Conservation (phyloP, 1,140 invertebrate genomes). For the Nylanderia fulva region DNA sequence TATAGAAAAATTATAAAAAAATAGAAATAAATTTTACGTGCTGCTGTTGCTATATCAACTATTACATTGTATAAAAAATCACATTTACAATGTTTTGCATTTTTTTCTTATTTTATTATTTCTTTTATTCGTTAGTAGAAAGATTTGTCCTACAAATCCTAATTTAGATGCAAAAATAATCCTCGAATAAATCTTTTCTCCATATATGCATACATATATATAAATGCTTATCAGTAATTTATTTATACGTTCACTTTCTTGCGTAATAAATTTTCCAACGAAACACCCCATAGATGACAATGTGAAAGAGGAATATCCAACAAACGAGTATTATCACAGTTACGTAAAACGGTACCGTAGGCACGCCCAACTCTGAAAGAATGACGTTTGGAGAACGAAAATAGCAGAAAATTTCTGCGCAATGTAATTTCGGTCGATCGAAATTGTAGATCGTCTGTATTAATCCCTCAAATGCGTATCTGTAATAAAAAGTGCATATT, state of each 20-base stretch:
- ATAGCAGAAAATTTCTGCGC: slow-evolving; percentile 81
- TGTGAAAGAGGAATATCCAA: slow-evolving; percentile 79
- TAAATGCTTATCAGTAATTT: no score
- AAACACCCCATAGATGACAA: slow-evolving; percentile 74
- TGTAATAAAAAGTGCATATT: slow-evolving; percentile 79
- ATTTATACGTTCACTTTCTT: slow-evolving; percentile 58
- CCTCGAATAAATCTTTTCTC: no score
- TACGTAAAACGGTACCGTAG: slow-evolving; percentile 71
- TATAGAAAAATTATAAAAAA: no score
- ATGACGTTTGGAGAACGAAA: slow-evolving; percentile 72
- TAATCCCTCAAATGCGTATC: slow-evolving; percentile 92
- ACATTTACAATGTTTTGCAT: not conserved
- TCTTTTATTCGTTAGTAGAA: not conserved
- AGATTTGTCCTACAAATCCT: no score
- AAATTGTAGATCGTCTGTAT: slow-evolving; percentile 91
- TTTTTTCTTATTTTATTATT: not conserved
- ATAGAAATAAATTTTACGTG: slow-evolving; percentile 37
- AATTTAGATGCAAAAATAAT: no score
- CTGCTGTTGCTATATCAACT: no score
- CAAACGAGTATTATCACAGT: slow-evolving; percentile 70
- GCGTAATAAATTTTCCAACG: slow-evolving; percentile 76
- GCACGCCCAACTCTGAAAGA: slow-evolving; percentile 79
- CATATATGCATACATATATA: no score
- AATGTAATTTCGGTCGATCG: slow-evolving; percentile 87
- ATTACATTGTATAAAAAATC: not conserved